Percentiles rank a stretch among this genome's conserved stretches.
Conservation (phyloP, 2,797 vertebrate species). For the Emydoidea blandingii region DNA sequence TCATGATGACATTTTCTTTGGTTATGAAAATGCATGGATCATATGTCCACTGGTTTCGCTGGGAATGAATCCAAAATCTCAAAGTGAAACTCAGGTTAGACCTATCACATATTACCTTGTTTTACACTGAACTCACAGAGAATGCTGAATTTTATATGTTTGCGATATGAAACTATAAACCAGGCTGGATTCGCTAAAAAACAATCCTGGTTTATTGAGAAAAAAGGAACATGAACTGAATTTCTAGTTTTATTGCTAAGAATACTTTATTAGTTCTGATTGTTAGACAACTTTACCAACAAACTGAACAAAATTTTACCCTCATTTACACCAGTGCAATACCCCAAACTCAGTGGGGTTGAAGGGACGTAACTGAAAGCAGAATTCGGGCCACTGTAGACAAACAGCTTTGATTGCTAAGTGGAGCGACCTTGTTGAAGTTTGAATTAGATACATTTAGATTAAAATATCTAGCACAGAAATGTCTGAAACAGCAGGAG, state of each 20-base stretch:
- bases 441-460: background rate
- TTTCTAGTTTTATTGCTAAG: background rate
- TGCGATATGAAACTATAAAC: background rate
- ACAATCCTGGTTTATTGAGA: background rate
- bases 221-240: background rate
- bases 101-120: background rate
- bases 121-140: background rate
- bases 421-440: background rate
- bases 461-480: background rate
- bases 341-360: background rate
- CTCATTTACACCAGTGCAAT: background rate
- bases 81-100: background rate
- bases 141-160: background rate
- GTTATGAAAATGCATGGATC: background rate
- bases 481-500: background rate
- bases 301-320: background rate
- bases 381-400: background rate
- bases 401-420: background rate
- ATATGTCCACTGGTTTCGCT: background rate
- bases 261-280: background rate
- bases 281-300: background rate
- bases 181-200: background rate
- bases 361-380: background rate
- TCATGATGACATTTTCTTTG: background rate
- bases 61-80: background rate